A percentile compares a stretch with the other conserved stretches of the same genome.
Conservation (phyloP, 2,797 vertebrate species). For the Onychomys leucogaster region DNA sequence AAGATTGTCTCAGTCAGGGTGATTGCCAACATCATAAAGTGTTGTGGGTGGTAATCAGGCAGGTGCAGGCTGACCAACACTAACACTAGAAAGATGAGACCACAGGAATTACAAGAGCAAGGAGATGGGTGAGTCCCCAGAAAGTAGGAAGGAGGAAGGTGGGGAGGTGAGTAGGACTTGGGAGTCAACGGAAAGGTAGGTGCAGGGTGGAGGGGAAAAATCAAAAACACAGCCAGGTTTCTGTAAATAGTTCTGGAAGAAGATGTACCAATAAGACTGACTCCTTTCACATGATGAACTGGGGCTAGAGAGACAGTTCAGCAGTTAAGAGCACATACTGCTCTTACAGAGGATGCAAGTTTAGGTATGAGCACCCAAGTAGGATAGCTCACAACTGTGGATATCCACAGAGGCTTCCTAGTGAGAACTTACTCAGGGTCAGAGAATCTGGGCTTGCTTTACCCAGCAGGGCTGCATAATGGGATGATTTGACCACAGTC, state of each 20-base stretch:
- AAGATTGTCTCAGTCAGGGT: not conserved
- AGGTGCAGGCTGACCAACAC: not conserved
- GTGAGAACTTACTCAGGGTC: too few relatives aligned
- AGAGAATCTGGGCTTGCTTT: too few relatives aligned
- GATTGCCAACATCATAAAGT: not conserved
- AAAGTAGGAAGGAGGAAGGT: not conserved
- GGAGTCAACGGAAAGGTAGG: not conserved
- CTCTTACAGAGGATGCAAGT: not conserved
- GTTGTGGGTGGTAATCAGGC: not conserved
- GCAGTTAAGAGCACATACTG: not conserved
- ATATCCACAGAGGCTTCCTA: too few relatives aligned
- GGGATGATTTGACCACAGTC: too few relatives aligned
- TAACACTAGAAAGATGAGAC: not conserved
- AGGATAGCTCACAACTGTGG: not conserved
- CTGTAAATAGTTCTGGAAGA: not conserved
- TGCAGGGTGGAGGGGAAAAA: not conserved
- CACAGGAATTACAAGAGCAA: not conserved
- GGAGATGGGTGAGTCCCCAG: not conserved
- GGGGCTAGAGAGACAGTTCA: not conserved
- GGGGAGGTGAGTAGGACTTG: not conserved
- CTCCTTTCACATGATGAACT: not conserved
- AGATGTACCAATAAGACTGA: not conserved
- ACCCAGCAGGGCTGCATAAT: too few relatives aligned
- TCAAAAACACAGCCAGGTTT: not conserved
- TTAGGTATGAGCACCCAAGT: not conserved